Conservation (phyloP, 2,888 invertebrate species). For the Camptogramma bilineatum region DNA sequence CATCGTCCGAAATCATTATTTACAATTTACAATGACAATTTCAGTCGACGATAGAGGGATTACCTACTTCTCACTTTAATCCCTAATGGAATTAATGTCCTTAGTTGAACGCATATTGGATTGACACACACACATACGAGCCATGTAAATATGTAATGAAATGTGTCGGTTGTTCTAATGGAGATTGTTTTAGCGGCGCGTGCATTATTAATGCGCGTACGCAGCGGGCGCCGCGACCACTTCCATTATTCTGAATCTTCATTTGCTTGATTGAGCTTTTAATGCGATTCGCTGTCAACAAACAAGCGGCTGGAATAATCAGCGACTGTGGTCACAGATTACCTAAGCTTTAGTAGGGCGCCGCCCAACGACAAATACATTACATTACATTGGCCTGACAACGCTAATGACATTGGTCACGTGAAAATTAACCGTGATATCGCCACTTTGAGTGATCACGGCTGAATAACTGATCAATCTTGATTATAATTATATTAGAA, state of each 20-base stretch:
- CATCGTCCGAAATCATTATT: constrained; percentile 72
- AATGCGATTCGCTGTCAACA: constrained; percentile 82
- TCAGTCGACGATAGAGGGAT: constrained; percentile 44
- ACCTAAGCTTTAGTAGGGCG: constrained; percentile 46
- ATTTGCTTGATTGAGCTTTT: constrained; percentile 86
- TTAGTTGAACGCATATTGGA: constrained; percentile 56
- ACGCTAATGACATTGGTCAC: constrained; percentile 76
- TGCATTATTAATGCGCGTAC: constrained; percentile 85
- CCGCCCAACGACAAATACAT: constrained; percentile 69
- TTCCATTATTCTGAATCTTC: constrained; percentile 85
- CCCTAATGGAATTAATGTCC: constrained; percentile 59
- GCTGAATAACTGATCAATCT: constrained; percentile 49
- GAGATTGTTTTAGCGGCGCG: constrained; percentile 80
- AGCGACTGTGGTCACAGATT: constrained; percentile 51
- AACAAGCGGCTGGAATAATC: constrained; percentile 76
- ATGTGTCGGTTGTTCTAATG: constrained; percentile 78
- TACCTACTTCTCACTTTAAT: constrained; percentile 56
- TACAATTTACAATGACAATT: constrained; percentile 62
- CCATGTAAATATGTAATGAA: constrained; percentile 70
- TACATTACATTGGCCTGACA: constrained; percentile 48
- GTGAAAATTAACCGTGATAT: constrained; percentile 71
- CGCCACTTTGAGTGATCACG: constrained; percentile 63
- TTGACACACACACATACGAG: constrained; percentile 53
- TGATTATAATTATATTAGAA: constrained; percentile 48
- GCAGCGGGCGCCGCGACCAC: constrained; percentile 73